A percentile compares a stretch with the other conserved stretches of the same genome.
These are phyloP conservation scores for Hippopotamyrus pictus DNA, from an alignment of 2,797 vertebrate genomes.

Conservation along the genomic window DNA sequence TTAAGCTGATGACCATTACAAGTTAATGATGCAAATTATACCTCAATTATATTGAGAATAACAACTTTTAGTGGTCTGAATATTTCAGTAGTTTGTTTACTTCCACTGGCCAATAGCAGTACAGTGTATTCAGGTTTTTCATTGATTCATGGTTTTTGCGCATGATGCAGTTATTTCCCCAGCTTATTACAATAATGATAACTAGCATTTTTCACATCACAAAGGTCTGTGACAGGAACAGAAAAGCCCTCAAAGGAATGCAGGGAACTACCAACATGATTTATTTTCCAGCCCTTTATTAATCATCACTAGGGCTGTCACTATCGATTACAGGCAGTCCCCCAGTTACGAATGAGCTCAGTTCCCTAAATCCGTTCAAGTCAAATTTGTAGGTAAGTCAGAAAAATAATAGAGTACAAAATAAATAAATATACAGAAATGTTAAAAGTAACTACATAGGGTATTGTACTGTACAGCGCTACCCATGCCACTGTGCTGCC, in stretches of 20 bases:
- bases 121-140: neutral
- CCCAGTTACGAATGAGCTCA: too few relatives aligned
- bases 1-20: neutral
- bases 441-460: neutral
- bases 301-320: too few relatives aligned
- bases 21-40: neutral
- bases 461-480: neutral
- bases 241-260: neutral
- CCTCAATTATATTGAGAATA: neutral
- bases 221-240: neutral
- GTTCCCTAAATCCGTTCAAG: too few relatives aligned
- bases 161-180: neutral
- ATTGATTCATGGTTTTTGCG: neutral
- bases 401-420: neutral
- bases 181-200: neutral
- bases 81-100: neutral
- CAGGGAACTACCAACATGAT: neutral
- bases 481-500: neutral
- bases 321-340: too few relatives aligned
- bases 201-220: neutral
- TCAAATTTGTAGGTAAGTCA: neutral
- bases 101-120: neutral
- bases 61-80: neutral
- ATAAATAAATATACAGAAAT: neutral
- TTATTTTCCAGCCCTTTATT: too few relatives aligned